These are phyloP conservation scores for Cyprinodon variegatus DNA, from an alignment of 2,113 vertebrate genomes.

Conservation along the genomic window DNA sequence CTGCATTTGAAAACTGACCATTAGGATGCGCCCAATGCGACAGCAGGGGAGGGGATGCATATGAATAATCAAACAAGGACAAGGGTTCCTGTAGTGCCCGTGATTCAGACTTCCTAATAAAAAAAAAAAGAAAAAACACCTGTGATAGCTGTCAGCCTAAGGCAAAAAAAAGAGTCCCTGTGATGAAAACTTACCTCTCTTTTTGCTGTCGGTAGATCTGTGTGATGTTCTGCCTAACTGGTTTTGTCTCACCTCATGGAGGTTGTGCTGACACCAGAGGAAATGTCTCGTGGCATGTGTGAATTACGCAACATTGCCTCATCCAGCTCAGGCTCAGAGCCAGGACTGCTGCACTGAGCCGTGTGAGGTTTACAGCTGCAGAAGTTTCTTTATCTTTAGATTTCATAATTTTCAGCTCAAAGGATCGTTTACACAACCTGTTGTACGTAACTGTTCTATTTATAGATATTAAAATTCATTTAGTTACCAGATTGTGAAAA, in stretches of 20 bases:
- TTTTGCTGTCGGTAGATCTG: neutral
- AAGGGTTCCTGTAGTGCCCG: neutral
- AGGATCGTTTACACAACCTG: neutral
- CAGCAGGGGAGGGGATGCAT: constrained; percentile 1
- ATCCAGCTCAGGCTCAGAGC: constrained; percentile 21
- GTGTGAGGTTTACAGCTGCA: neutral
- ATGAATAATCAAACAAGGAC: constrained; percentile 27
- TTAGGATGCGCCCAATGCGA: constrained; percentile 31
- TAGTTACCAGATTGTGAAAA: neutral
- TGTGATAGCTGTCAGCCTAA: neutral
- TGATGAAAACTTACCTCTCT: constrained; percentile 19
- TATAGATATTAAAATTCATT: neutral
- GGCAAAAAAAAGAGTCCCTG: neutral
- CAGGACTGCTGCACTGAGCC: neutral
- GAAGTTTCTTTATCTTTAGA: neutral
- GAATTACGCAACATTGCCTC: constrained; percentile 70
- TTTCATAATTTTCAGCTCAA: neutral
- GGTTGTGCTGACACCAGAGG: constrained; percentile 57
- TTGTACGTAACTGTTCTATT: neutral
- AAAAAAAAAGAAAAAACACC: neutral
- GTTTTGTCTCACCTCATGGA: neutral
- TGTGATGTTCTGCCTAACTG: neutral
- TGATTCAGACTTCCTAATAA: neutral
- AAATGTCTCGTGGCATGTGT: constrained; percentile 6
- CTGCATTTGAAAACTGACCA: constrained; percentile 55